phyloP scores from a whole-genome alignment of 2,113 vertebrate genomes.

The Erinaceus europaeus region DNA sequence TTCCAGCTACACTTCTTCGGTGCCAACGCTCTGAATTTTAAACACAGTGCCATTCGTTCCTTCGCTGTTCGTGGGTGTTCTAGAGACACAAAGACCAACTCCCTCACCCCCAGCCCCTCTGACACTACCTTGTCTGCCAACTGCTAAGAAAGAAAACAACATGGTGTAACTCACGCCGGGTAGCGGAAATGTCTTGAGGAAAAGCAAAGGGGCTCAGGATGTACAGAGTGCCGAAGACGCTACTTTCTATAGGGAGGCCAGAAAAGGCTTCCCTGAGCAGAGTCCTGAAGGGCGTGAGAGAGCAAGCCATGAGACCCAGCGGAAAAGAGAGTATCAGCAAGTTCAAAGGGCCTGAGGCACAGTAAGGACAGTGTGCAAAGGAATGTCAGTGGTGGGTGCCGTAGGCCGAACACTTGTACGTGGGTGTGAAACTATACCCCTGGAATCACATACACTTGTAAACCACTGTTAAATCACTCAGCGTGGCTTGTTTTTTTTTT shows the following conservation, averaged over 20 bases:
- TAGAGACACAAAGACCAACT: background rate
- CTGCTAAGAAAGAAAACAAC: background rate
- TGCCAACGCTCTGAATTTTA: slow-evolving; percentile 30
- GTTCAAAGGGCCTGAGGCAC: background rate
- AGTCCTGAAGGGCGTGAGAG: background rate
- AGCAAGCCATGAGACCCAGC: background rate
- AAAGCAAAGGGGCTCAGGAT: slow-evolving; percentile 1
- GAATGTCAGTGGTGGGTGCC: no score
- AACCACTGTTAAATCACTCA: no score
- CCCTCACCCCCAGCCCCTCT: background rate
- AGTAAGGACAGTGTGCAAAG: no score
- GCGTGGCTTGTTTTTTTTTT: no score
- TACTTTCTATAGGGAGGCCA: slow-evolving; percentile 24
- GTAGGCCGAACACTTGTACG: no score
- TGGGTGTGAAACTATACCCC: no score
- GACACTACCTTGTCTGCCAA: background rate
- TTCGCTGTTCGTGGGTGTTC: background rate
- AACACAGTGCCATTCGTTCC: slow-evolving; percentile 8
- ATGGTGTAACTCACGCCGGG: background rate
- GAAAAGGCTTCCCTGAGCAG: slow-evolving; percentile 17
- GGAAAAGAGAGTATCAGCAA: background rate
- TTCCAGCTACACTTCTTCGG: background rate
- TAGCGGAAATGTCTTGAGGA: background rate
- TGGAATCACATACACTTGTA: no score
- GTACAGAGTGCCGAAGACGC: background rate